phyloP scores from a whole-genome alignment of 2,888 invertebrate genomes.

The Urechis unicinctus region DNA sequence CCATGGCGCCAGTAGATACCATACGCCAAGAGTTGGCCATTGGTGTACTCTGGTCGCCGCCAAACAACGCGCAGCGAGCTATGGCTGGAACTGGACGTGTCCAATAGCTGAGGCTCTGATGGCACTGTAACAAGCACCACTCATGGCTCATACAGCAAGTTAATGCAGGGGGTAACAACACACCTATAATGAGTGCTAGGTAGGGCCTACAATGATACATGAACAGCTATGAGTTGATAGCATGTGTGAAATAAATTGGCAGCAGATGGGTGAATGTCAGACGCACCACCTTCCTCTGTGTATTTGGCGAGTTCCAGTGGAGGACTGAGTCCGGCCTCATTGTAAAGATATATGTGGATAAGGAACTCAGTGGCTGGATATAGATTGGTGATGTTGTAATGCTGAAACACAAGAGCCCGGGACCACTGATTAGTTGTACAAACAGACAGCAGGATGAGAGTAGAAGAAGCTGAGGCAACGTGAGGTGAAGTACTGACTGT shows the following conservation, averaged over 20 bases:
- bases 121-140: slow-evolving; percentile 6
- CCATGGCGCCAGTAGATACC: slow-evolving; percentile 6
- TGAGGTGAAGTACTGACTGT: background rate
- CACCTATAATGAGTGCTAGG: too few species aligned
- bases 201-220: too few species aligned
- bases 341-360: background rate
- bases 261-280: too few species aligned
- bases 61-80: slow-evolving; percentile 7
- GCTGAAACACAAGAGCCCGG: too few species aligned
- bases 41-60: slow-evolving; percentile 7
- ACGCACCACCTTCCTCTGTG: background rate
- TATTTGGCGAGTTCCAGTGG: background rate
- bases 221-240: too few species aligned
- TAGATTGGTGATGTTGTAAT: background rate
- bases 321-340: background rate
- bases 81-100: background rate
- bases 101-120: background rate
- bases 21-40: slow-evolving; percentile 14
- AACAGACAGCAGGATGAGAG: too few species aligned
- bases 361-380: background rate
- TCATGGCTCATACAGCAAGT: too few species aligned
- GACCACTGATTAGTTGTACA: too few species aligned
- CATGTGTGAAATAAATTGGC: too few species aligned
- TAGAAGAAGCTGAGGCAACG: too few species aligned
- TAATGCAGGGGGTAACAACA: too few species aligned